Evolutionary conservation across 1,140 invertebrate species (phyloP), one percentile per base, ranked within the genome.

Genomic region (Pollicipes pollicipes): DNA sequence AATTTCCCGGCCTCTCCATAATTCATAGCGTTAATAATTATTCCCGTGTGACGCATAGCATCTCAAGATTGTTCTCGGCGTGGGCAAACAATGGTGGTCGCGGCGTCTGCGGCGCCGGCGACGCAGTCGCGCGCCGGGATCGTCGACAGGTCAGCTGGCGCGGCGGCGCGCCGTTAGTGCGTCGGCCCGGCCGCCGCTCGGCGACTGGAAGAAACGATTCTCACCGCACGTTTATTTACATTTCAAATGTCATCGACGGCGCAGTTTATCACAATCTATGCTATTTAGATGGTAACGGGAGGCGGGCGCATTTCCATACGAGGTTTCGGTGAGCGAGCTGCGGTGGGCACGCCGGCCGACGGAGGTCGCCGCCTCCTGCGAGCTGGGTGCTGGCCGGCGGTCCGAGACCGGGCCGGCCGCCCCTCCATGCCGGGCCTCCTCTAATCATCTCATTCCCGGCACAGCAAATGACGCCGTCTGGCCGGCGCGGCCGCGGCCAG

Each of bases 1-100:
- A 58, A 58, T 58, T 24, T 58, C 21, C 45, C 21, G 45, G 45
- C 10, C 45, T 58, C 45, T 58, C 45, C 45, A 58, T 58, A 58
- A 58, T 58, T 58, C 45, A 58, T 58, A 24, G 45, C 45, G 45
- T 58, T 58, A 58, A 58, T 58, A 58, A 58, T 58, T 58, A 58
- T 58, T 58, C 10, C 45, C 45, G 45, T 58, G 45, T 58, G 45
- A 58, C 45, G 45, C 24, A 21, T 21, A 58, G 45, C 24, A 58
- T 58, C 45, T 58, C 13, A 21, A 58, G 45, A 58, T 58, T 58
- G 45, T 58, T 58, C 45, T 58, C 45, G 45, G 45, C 24, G 45
- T 58, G 45, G 45, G 45, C 45, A 58, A 58, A 58, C 45, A 58
- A 58, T 24, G 45, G 45, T 24, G 13, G 17, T 3, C 6, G 13